Evolutionary conservation across 2,888 invertebrate genomes (phyloP), one percentile per base, ranked within the genome.

Genomic region (Xestia sexstrigata): DNA sequence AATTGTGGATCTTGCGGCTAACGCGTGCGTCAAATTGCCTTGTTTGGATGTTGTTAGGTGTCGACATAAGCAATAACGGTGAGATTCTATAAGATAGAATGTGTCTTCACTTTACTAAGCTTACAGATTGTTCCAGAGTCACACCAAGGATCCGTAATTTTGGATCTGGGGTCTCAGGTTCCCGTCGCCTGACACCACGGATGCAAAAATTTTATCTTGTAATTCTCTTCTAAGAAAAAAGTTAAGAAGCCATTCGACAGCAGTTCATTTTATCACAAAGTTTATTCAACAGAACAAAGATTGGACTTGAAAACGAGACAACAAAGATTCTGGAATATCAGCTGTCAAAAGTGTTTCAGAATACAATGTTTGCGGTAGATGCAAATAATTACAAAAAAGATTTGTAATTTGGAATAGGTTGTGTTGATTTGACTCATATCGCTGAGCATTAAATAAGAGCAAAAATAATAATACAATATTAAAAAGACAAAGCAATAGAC

Each of bases 21-120:
- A 89, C 93, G 93, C 90, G 92, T 93, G 93, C 89, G 90, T 88
- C 90, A 89, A 93, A 94, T 93, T 92, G 92, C 93, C 86, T 58
- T 89, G 83, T 81, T 82, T 65, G 80, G 89, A 70, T 49, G 26
- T 42, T 79, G 84, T 91, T 92, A 89, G 84, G 89, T 93, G 74
- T 88, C 1, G 11, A 17, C 35, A 87, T 87, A 67, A 81, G 2
- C 55, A 71, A 78, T 84, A 69, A 76, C 20, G 70, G 66, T 62
- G 26, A 52, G 35, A 75, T 78, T 66, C 42, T 70, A 23, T 67
- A 7, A 30, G 47, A 67, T 67, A 4, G n/a, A 58, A 23, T 73
- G 9, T 17, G n/a, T 15, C 42, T 42, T 65, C 15, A 42, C 15
- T 42, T 65, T 63, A 39, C 1, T 7, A 39, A 39, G 6, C 0